Percentiles rank a stretch among this genome's conserved stretches.
Conservation (phyloP, 2,113 vertebrate genomes). For the Bettongia penicillata region DNA sequence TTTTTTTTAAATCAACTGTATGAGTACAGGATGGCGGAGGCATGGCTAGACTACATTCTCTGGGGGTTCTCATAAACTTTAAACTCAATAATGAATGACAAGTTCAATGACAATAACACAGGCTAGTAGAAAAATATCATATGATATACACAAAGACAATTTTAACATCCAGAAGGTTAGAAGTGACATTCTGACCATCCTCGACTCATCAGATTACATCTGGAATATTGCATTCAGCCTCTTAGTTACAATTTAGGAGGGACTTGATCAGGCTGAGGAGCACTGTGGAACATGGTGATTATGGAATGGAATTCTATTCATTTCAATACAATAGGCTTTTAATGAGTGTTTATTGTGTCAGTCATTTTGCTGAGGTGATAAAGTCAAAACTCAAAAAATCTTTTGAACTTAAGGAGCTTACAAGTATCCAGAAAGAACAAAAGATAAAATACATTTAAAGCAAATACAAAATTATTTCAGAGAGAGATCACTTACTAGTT, state of each 20-base stretch:
- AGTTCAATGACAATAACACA: not conserved
- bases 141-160: not conserved
- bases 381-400: not conserved
- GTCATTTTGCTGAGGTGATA: not conserved
- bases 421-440: not conserved
- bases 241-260: not conserved
- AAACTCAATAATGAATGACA: not conserved
- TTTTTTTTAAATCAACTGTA: not conserved
- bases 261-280: not conserved
- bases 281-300: not conserved
- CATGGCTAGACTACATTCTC: not conserved
- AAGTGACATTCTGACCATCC: not conserved
- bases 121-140: not conserved
- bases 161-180: not conserved
- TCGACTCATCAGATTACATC: not conserved
- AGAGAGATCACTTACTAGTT: not conserved
- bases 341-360: not conserved
- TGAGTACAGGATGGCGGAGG: not conserved
- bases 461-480: not conserved
- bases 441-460: not conserved
- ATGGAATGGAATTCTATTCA: not conserved
- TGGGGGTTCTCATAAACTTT: not conserved
- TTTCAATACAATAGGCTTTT: not conserved
- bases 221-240: not conserved
- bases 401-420: not conserved